Evolutionary conservation across 2,113 vertebrate genomes (phyloP), one percentile per base, ranked within the genome.

Genomic region (Gnathonemus echidnorhynchus): DNA sequence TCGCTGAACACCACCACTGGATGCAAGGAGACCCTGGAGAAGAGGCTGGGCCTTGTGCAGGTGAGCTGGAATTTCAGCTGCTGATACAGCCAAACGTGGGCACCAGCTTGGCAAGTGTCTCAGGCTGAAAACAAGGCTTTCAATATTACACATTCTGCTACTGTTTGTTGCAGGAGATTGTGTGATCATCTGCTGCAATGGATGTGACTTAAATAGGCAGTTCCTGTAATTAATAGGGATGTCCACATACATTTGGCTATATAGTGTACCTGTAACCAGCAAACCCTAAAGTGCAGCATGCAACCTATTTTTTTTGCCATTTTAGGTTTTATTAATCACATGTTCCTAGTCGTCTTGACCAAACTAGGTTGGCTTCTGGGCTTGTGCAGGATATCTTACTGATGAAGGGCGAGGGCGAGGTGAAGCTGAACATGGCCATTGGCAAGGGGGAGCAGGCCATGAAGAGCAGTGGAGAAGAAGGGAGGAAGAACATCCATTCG

Each of bases 361-460:
- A 46, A 48, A 9, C 42, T 11, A 45, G 1, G 42, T 85, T 85
- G 13, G 35, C 74, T 35, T 31, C n/a, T 1, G 13, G 50, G 86
- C 48, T 27, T 53, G 50, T 53, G 86, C 56, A 99, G 98, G 98
- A 99, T 42, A 97, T 99, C 90, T 94, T 99, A 84, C 94, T 99
- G 89, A 97, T 98, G 96, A 99, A 98, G 93, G 98, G 98, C 0
- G 98, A 99, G 21, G 98, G 98, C 4, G 98, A 99, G 87, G 97
- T 99, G 48, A 99, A 98, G 91, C 92, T 99, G 92, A 99, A 99
- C 86, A 97, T 99, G 97, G 97, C 98, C 7, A 97, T 99, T 19
- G 98, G 98, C 86, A 99, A 99, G 95, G 97, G 97, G 62, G 98
- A 99, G 35, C 97, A 98, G 94, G 96, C 97, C 5, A 92, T 97